Percentiles rank a stretch among this genome's conserved stretches.
These are phyloP conservation scores for Drosophila paulistorum DNA, from an alignment of 1,140 invertebrate genomes.

Conservation along the genomic window DNA sequence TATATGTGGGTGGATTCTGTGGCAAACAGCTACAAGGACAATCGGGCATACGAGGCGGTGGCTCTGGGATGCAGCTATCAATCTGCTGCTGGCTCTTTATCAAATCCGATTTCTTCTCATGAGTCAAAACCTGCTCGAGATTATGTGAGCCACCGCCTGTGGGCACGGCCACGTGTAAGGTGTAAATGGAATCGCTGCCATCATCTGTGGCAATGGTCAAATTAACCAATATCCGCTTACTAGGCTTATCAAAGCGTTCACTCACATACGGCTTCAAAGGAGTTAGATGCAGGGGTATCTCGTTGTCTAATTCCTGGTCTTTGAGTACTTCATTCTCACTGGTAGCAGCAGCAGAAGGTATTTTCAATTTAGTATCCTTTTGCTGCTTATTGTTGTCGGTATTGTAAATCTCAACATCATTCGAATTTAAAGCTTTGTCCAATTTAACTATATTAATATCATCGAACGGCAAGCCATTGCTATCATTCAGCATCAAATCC, in stretches of 20 bases:
- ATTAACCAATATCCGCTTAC: conserved; percentile 76
- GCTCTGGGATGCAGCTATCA: conserved; percentile 70
- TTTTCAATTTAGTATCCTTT: conserved; percentile 8
- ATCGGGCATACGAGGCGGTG: conserved; percentile 79
- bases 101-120: conserved; percentile 38
- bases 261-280: conserved; percentile 70
- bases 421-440: conserved; percentile 44
- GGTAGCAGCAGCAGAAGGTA: background rate
- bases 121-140: conserved; percentile 70
- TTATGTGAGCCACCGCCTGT: conserved; percentile 57
- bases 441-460: conserved; percentile 80
- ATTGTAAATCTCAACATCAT: conserved; percentile 62
- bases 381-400: conserved; percentile 25
- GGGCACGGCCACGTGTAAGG: conserved; percentile 78
- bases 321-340: conserved; percentile 69
- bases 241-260: conserved; percentile 59
- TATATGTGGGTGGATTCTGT: conserved; percentile 24
- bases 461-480: conserved; percentile 49
- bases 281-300: conserved; percentile 25
- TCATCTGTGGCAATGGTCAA: conserved; percentile 79
- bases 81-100: background rate
- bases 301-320: conserved; percentile 13
- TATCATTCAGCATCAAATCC: conserved; percentile 73
- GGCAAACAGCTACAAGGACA: conserved; percentile 73
- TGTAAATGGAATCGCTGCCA: conserved; percentile 76